Conservation (phyloP, 2,113 vertebrate genomes). For the Polyodon spathula region DNA sequence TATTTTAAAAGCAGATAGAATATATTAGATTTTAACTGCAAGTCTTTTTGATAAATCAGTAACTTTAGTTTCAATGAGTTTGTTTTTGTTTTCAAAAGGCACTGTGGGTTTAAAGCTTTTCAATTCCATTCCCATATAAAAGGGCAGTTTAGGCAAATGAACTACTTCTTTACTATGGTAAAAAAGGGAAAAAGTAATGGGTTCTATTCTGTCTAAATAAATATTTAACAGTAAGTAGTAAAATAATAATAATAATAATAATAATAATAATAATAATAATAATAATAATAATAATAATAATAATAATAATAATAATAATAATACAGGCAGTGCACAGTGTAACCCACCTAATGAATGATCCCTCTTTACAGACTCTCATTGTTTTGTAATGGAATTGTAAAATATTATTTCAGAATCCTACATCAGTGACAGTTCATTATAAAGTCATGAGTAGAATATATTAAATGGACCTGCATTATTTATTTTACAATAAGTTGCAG, state of each 20-base stretch:
- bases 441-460: conserved; percentile 1
- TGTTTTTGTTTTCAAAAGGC: no score
- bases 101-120: conserved; percentile 5
- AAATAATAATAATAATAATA: background rate
- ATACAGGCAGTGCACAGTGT: background rate
- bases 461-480: conserved; percentile 3
- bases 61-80: no score
- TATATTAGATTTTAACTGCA: no score
- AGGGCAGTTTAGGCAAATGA: background rate
- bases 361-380: background rate
- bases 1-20: no score
- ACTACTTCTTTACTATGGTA: background rate
- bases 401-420: background rate
- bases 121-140: conserved; percentile 7
- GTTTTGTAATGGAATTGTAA: background rate
- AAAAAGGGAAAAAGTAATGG: background rate
- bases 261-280: background rate
- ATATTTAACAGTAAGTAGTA: background rate
- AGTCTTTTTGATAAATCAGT: no score
- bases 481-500: background rate
- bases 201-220: background rate
- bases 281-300: background rate
- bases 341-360: background rate
- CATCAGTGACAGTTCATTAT: conserved; percentile 1
- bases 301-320: background rate